These are phyloP conservation scores for Chaetophractus vellerosus DNA, from an alignment of 2,797 vertebrate genomes.

Conservation along the genomic window DNA sequence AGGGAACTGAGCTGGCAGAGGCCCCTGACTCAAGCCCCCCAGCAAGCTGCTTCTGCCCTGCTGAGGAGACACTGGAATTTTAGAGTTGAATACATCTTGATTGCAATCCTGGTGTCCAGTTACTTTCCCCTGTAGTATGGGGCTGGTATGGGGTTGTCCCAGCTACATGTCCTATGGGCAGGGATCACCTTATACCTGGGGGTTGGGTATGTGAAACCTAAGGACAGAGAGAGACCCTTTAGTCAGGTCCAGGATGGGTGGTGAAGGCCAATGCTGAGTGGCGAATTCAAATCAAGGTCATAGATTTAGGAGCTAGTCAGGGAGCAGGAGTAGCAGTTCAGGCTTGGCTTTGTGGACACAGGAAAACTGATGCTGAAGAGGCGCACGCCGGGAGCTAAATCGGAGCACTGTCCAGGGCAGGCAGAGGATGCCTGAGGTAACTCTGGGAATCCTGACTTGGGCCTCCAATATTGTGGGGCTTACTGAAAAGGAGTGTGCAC, in stretches of 20 bases:
- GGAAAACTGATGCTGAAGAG: neutral
- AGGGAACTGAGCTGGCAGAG: neutral
- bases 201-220: neutral
- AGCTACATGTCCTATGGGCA: too few species aligned
- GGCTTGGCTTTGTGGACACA: neutral
- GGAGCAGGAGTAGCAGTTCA: neutral
- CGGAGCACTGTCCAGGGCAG: neutral
- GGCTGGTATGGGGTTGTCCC: too few species aligned
- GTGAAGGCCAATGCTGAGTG: neutral
- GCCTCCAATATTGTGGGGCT: neutral
- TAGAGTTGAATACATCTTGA: too few species aligned
- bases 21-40: neutral
- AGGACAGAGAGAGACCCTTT: neutral
- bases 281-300: neutral
- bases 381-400: accelerated
- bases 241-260: neutral
- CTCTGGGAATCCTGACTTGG: neutral
- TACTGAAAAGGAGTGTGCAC: neutral
- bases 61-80: neutral
- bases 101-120: neutral
- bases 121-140: neutral
- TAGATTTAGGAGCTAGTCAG: neutral
- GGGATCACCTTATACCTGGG: neutral
- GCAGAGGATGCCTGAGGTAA: too few species aligned
- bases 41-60: neutral